phyloP scores from a whole-genome alignment of 2,113 vertebrate genomes.

The Syrmaticus mikado region DNA sequence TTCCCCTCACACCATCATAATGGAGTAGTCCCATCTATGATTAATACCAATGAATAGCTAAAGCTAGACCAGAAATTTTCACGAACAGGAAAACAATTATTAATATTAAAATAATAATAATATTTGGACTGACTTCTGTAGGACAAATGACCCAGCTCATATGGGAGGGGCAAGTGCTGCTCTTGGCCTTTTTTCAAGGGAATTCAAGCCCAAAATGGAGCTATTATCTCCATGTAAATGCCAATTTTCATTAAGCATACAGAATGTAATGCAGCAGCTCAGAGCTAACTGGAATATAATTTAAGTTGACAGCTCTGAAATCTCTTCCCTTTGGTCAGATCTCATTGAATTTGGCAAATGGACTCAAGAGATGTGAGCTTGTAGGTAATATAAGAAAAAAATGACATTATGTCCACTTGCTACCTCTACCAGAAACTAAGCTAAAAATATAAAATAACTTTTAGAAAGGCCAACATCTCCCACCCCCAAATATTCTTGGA shows the following conservation, averaged over 20 bases:
- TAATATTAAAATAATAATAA: not conserved
- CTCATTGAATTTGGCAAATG: conserved; percentile 23
- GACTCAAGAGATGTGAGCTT: not conserved
- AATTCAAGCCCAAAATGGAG: conserved; percentile 12
- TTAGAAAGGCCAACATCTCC: not conserved
- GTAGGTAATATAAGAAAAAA: not conserved
- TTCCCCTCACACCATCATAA: not conserved
- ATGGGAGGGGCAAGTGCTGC: not conserved
- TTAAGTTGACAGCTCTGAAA: conserved; percentile 52
- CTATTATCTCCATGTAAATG: conserved; percentile 38
- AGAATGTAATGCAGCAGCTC: not conserved
- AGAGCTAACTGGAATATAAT: conserved; percentile 28
- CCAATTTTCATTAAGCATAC: conserved; percentile 40
- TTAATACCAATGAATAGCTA: not conserved
- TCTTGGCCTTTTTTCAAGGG: not conserved
- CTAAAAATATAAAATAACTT: not conserved
- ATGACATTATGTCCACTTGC: not conserved
- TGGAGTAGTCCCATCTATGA: not conserved
- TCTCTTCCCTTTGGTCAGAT: conserved; percentile 32
- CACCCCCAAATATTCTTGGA: not conserved
- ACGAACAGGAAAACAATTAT: not conserved
- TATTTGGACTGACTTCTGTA: not conserved
- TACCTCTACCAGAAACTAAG: not conserved
- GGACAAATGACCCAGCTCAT: not conserved
- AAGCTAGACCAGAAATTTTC: not conserved